Percentiles rank a stretch among this genome's conserved stretches.
phyloP scores from a whole-genome alignment of 2,888 invertebrate species.

The Spodoptera picta region DNA sequence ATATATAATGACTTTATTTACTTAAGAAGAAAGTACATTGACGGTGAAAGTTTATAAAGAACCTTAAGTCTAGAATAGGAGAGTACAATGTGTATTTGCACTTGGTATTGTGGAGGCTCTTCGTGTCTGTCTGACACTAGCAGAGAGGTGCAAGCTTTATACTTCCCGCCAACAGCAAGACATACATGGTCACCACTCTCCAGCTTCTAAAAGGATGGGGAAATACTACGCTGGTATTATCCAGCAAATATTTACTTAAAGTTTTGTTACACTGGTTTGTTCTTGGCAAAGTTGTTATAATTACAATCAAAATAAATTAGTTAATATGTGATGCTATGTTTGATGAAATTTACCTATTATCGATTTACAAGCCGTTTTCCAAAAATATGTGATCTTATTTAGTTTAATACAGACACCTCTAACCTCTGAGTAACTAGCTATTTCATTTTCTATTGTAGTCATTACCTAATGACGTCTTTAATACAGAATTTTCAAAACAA shows the following conservation, averaged over 20 bases:
- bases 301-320: no score
- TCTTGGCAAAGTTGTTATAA: neutral
- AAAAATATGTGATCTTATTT: no score
- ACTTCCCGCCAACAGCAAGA: conserved; percentile 38
- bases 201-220: conserved; percentile 50
- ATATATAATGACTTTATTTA: no score
- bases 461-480: no score
- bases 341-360: neutral
- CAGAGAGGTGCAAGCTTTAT: conserved; percentile 46
- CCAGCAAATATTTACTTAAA: conserved; percentile 44
- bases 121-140: conserved; percentile 41
- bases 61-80: conserved; percentile 4
- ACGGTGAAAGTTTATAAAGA: neutral
- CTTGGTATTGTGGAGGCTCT: conserved; percentile 29
- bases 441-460: no score
- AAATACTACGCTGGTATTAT: conserved; percentile 43
- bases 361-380: no score
- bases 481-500: conserved; percentile 8
- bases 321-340: neutral
- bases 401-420: no score
- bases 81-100: conserved; percentile 20
- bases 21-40: neutral
- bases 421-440: no score
- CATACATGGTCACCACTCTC: conserved; percentile 40
- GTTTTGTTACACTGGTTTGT: conserved; percentile 14